Evolutionary conservation across 1,140 invertebrate genomes (phyloP).

Genomic region (Orchesella cincta): DNA sequence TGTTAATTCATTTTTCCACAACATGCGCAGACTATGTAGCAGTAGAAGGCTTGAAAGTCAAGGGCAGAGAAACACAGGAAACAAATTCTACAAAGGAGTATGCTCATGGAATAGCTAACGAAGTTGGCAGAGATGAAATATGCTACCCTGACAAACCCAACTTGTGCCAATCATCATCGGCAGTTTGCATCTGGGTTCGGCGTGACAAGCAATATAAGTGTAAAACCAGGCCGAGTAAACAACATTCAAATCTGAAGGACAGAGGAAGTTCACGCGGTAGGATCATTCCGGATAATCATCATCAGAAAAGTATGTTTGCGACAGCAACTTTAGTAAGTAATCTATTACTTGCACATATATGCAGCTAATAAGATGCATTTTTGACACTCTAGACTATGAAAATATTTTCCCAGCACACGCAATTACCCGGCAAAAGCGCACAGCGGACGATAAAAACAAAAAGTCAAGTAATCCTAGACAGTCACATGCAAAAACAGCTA

Average conservation of each 20-base stretch:
- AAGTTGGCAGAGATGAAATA: background rate
- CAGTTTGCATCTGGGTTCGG: background rate
- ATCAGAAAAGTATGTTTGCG: background rate
- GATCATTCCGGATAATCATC: background rate
- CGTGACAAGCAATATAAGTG: background rate
- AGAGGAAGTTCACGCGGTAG: background rate
- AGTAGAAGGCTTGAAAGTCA: no score
- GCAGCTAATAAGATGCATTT: background rate
- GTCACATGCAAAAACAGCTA: no score
- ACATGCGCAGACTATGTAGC: no score
- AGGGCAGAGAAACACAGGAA: no score
- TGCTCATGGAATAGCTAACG: no score
- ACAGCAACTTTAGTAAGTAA: background rate
- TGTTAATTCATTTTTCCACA: no score
- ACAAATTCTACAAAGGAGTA: no score
- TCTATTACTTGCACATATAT: background rate
- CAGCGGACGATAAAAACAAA: no score
- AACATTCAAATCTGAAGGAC: background rate
- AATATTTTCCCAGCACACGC: background rate
- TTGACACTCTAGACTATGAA: background rate
- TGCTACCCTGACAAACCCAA: background rate
- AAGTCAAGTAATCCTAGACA: no score
- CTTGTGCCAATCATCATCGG: background rate
- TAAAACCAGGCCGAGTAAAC: background rate
- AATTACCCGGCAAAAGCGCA: no score